Evolutionary conservation across 2,888 invertebrate genomes (phyloP), one percentile per base, ranked within the genome.

Genomic region (Sarcophaga caerulescens): DNA sequence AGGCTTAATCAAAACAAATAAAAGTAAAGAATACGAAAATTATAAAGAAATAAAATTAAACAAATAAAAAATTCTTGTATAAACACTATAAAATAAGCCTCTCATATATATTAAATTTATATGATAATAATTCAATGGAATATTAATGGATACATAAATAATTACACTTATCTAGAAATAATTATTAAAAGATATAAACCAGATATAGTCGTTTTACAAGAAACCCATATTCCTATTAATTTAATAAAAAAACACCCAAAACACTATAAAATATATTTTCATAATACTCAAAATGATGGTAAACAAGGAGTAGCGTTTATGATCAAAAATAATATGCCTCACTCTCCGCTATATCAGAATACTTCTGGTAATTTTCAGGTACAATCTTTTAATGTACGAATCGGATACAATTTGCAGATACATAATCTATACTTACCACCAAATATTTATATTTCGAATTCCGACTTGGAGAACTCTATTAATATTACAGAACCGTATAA

Each of bases 81-180:
- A 25, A 25, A 25, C 25, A 25, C 25, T 25, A 25, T 25, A 25
- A 25, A 25, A 25, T 25, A 25, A 25, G 25, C 25, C 25, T 25
- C 25, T 25, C 25, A 25, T 25, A 25, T 25, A 25, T 25, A 25
- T 4, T 25, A 4, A 65, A 6, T 23, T 17, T 25, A 6, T 19
- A 69, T 69, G 69, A 69, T 23, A 59, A 52, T 73, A 21, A 19
- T 73, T 23, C 59, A 73, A 25, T 57, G 73, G 73, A 73, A 73
- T 59, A 35, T 74, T 25, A 74, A 74, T 44, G 74, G 74, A 8
- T 74, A 62, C n/a, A 23, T 19, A 25, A 23, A 74, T 19, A 74
- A 74, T 19, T 60, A 62, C 19, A 10, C 12, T 8, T 8, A 44
- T 17, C 12, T 74, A 23, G 25, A 59, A 25, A n/a, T 62, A 6